A percentile compares a stretch with the other conserved stretches of the same genome.
These are phyloP conservation scores for Gallinago undulata DNA, from an alignment of 2,113 vertebrate genomes.

Conservation along the genomic window DNA sequence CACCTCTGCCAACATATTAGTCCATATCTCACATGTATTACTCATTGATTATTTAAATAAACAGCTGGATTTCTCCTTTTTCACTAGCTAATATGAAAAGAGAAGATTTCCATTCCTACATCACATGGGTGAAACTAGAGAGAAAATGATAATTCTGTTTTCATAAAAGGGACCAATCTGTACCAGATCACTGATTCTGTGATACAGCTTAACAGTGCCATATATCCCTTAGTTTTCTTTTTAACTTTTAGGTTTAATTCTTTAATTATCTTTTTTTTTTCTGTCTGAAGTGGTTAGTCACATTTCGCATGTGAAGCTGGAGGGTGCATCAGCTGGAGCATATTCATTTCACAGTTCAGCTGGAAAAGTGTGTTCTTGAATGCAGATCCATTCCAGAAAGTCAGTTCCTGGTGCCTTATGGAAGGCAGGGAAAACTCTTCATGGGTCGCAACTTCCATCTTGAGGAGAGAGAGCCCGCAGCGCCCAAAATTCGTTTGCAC, in stretches of 20 bases:
- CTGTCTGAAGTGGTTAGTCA: background rate
- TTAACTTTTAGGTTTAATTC: background rate
- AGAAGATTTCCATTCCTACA: background rate
- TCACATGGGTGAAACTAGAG: background rate
- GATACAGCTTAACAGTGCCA: background rate
- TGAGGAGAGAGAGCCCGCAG: background rate
- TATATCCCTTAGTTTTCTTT: background rate
- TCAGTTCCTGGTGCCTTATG: background rate
- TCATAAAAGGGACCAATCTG: background rate
- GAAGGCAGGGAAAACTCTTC: background rate
- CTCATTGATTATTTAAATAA: background rate
- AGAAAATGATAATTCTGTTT: background rate
- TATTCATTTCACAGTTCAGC: background rate
- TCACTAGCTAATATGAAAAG: background rate
- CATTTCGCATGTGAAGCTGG: background rate
- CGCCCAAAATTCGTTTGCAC: background rate
- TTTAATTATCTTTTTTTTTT: background rate
- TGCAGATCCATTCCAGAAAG: background rate
- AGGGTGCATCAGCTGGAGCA: background rate
- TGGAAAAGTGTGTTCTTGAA: background rate
- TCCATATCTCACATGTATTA: background rate
- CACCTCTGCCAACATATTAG: background rate
- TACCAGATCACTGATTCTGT: background rate
- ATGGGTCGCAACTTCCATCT: background rate
- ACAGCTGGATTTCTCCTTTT: background rate